Base-by-base conservation (phyloP, 2,797 vertebrate species). In the Acipenser ruthenus region DNA sequence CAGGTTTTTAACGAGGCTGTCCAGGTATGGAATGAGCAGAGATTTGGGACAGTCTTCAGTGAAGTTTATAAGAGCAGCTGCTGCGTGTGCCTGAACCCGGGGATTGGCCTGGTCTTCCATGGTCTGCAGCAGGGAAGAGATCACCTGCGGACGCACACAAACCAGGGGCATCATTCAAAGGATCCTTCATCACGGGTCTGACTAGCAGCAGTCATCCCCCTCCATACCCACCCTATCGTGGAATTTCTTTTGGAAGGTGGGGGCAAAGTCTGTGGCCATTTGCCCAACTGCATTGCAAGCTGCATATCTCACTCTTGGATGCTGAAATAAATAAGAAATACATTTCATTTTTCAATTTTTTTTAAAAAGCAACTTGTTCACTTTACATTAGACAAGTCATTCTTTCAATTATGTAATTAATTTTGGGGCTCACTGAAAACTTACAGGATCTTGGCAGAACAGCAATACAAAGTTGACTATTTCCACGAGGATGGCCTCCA, bases 201-300 rank as follows among this genome's bases (percentile, higher is more conserved):
- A 47, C 9, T 50, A 37, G 23, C 37, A 37, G 37, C 37, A 37
- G 37, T 37, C 37, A 37, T 37, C 37, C 37, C 3, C 37, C n/a
- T 10, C 65, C 60, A 7, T 71, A 78, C 80, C 80, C 83, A 91
- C 97, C 92, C 98, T 99, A 71, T 96, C 93, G 0, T 99, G 97
- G 78, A 99, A 99, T 72, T 99, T 99, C 89, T 98, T 98, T 65
- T 99, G 96, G 82, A 99, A 99, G 12, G 92, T 93, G n/a, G 97
- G 96, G 9, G 97, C 96, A 7, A 99, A 99, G 79, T 99, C 97
- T 63, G 96, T 98, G 74, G 97, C 96, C 97, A 99, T 99, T 81
- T 99, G 97, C 71, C 97, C 97, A 1, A 99, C 93, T 1, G 96
- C 95, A 4, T 99, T 99, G 73, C 97, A 99, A 69, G 95, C 96